Base-by-base conservation (phyloP, 1,140 invertebrate genomes). In the Drosophila lowei region DNA sequence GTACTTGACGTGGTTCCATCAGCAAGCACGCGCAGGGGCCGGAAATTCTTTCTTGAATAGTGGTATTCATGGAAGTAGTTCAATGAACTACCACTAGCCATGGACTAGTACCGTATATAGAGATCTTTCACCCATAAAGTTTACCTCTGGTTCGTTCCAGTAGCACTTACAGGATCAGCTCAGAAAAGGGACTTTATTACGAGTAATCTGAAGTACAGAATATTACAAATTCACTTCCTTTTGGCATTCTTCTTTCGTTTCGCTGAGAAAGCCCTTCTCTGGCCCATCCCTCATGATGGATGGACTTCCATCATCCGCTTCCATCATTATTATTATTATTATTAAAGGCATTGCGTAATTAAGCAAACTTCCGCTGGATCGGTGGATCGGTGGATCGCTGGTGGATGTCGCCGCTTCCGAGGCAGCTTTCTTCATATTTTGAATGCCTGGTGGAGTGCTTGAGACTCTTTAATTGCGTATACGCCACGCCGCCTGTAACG, bases 371-470 rank as follows among this genome's bases (percentile, higher is more conserved):
- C 83, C 83, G 83, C 80, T 88, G 66, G 48, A 48, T 67, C 11
- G 44, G 38, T 50, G 61, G 61, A 72, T 72, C 42, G 72, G 59
- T 52, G 30, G 30, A 30, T 30, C 8, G 8, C 23, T 25, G 23
- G 8, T 30, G 49, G 54, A 64, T 86, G 81, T 77, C 68, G 73
- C 55, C 58, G 77, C 81, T 85, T 84, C 77, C 76, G 72, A 68
- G 67, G 50, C 70, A 56, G 80, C 81, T 85, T 85, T 88, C 73
- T 88, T 85, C 81, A 85, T 85, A 78, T 75, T 85, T 85, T 74
- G 68, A 85, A 85, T 85, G 80, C 80, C 62, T 72, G 11, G 1
- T 38, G 34, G 34, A 38, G 1, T 38, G 34, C 34, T 13, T 13
- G 46, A 18, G 55, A 44, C 63, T 55, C 43, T 70, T 77, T 85